These are phyloP conservation scores for Proteles cristata DNA, from an alignment of 2,113 vertebrate species.

Conservation along the genomic window DNA sequence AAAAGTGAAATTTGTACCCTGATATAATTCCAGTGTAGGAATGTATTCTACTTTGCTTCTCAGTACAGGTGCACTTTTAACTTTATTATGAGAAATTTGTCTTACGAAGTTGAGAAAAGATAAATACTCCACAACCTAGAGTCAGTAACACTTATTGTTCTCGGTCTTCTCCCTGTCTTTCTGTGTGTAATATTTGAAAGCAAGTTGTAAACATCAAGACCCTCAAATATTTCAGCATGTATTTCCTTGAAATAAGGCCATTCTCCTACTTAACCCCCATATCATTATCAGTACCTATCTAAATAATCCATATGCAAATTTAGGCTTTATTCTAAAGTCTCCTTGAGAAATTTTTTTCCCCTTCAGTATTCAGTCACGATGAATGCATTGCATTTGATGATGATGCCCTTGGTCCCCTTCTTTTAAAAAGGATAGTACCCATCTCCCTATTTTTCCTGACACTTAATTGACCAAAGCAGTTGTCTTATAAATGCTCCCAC, in stretches of 20 bases:
- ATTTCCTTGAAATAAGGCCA: constrained; percentile 2
- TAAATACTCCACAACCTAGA: neutral
- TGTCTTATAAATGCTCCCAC: neutral
- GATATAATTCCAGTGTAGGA: neutral
- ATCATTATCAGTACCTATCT: neutral
- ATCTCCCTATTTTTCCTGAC: neutral
- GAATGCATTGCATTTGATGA: neutral
- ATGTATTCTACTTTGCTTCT: neutral
- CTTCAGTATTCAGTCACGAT: neutral
- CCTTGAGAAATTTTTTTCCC: neutral
- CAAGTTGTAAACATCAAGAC: neutral
- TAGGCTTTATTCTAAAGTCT: neutral
- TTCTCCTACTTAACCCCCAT: neutral
- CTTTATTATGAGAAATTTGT: constrained; percentile 15
- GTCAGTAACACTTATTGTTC: neutral
- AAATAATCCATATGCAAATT: neutral
- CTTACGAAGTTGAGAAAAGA: neutral
- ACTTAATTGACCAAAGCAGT: neutral
- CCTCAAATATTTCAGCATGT: neutral
- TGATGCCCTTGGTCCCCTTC: neutral
- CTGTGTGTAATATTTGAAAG: constrained; percentile 13
- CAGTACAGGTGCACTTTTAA: neutral
- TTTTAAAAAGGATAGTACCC: neutral
- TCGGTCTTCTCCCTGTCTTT: neutral
- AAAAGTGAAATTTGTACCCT: constrained; percentile 39